Evolutionary conservation across 2,797 vertebrate species (phyloP), one percentile per base, ranked within the genome.

Genomic region (Semotilus atromaculatus): DNA sequence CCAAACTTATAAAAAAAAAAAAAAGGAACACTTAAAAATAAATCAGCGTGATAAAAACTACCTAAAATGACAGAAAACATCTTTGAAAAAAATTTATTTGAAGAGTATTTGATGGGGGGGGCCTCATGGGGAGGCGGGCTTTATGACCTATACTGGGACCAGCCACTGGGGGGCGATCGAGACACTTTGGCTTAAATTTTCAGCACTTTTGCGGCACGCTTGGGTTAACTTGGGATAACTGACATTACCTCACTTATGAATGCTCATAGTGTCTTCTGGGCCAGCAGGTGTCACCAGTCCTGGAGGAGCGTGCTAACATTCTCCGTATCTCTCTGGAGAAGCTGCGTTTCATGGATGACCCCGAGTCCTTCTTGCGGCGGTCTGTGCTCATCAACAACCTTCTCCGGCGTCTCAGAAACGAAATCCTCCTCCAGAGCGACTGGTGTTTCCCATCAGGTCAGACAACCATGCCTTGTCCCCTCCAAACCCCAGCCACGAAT

Each of bases 301-400:
- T 98, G 90, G 97, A 99, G 93, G 98, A 99, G 88, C 96, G 97
- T 1, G 96, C 97, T 71, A 97, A 98, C 55, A 96, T 99, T 81
- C 96, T 99, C 70, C 97, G 97, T 76, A 96, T 99, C 92, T 99
- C 98, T 85, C 92, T 99, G 93, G 97, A 98, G 90, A 99, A 99
- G 92, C 96, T 99, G 85, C 96, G 97, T 78, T 98, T 98, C 90
- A 98, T 99, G 0, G 98, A 99, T 0, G 98, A 99, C 87, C 98
- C 98, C 0, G 98, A 99, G 89, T 96, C 97, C 31, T 99, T 99
- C 90, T 95, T 99, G 77, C 95, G 98, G 2, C 96, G 98, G 88
- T 99, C 98, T 0, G 98, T 99, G 84, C 97, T 99, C 5, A 98
- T 99, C 36, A 99, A 99, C 93, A 99, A 99, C 83, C 94, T 99